Evolutionary conservation across 2,888 invertebrate species (phyloP), one percentile per base, ranked within the genome.

Genomic region (Nomada ferruginata): DNA sequence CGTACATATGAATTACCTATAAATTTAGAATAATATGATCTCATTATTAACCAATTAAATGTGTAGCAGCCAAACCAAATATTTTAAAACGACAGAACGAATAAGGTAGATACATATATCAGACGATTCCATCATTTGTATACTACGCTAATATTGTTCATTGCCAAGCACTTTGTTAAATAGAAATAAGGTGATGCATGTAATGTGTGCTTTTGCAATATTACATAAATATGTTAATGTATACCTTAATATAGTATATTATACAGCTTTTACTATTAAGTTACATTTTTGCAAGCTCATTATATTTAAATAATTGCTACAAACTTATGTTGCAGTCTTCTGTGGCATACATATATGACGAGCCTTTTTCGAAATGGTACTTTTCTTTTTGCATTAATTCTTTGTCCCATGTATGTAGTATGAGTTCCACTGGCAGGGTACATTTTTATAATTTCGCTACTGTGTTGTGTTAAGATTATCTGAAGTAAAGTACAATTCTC

Each of bases 231-330:
- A 53, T 26, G 60, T 26, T 23, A 13, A 23, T 68, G 42, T 18
- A 53, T 47, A 29, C 26, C 7, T 29, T 59, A 18, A 53, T 57
- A 42, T 47, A 36, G 36, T 36, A 50, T 63, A 2, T 13, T 15
- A 36, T 42, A 47, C n/a, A 29, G 13, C 29, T 66, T 69, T 82
- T 50, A 83, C 65, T 66, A 64, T 82, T 23, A 83, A 69, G 64
- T 79, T 59, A 70, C 64, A 75, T 79, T 68, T 59, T 63, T 82
- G 26, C 26, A 63, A 26, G 52, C 23, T 3, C 47, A 15, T 15
- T 47, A 47, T 15, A 47, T 15, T 11, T 47, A 47, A 47, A 47
- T 13, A 47, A 47, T 47, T 47, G 36, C 36, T 36, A 13, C 3
- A 47, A 47, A 47, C 15, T 47, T 47, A 15, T 36, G 5, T 7